A percentile compares a stretch with the other conserved stretches of the same genome.
Conservation (phyloP, 2,888 invertebrate genomes). For the Melanargia galathea region DNA sequence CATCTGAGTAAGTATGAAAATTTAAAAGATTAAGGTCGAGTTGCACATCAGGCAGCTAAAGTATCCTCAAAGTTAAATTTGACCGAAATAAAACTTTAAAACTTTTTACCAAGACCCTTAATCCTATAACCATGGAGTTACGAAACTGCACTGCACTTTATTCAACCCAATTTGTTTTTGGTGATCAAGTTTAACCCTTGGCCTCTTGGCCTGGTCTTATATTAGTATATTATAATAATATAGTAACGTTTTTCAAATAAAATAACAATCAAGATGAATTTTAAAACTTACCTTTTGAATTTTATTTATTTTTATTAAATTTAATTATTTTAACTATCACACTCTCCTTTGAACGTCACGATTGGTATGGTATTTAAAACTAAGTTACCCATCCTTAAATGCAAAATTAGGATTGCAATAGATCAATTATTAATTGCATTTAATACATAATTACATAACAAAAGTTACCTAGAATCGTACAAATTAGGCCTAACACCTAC, state of each 20-base stretch:
- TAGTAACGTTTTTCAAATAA: too few relatives aligned
- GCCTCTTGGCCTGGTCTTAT: too few relatives aligned
- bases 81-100: too few relatives aligned
- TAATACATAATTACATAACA: not conserved
- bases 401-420: constrained; percentile 17
- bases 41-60: too few relatives aligned
- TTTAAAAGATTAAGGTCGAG: not conserved
- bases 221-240: too few relatives aligned
- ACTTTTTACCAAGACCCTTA: too few relatives aligned
- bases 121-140: too few relatives aligned
- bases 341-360: not conserved
- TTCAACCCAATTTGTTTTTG: too few relatives aligned
- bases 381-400: constrained; percentile 25
- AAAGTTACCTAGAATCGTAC: not conserved
- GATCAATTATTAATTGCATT: constrained; percentile 26
- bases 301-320: not conserved
- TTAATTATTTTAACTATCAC: not conserved
- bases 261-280: not conserved
- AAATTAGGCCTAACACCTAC: not conserved
- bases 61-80: too few relatives aligned
- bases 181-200: too few relatives aligned
- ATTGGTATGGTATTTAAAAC: not conserved
- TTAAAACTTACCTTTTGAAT: constrained; percentile 12
- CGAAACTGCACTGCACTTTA: too few relatives aligned
- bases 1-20: constrained; percentile 46